Conservation (phyloP, 2,797 vertebrate species). For the Malurus splendens region DNA sequence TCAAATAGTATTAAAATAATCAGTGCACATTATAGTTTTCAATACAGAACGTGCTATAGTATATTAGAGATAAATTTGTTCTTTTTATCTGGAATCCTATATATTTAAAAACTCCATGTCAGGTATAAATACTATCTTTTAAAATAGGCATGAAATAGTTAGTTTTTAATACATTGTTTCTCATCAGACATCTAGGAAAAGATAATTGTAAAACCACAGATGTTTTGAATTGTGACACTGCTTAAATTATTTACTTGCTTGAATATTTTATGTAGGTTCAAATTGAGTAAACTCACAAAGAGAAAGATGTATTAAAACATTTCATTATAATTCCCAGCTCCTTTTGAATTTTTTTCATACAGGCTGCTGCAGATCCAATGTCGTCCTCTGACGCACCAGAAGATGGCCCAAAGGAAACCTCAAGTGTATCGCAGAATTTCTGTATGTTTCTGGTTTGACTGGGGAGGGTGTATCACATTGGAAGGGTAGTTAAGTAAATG, state of each 20-base stretch:
- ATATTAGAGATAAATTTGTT: neutral
- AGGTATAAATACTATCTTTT: neutral
- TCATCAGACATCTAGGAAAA: neutral
- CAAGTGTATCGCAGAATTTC: conserved; percentile 68
- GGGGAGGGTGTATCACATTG: neutral
- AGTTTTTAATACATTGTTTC: neutral
- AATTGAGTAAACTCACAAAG: neutral
- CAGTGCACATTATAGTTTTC: neutral
- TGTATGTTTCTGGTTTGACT: conserved; percentile 66
- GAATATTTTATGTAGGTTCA: neutral
- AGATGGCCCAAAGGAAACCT: conserved; percentile 58
- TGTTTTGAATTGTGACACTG: neutral
- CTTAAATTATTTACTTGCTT: conserved; percentile 9
- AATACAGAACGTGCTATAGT: neutral
- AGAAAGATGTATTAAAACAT: neutral
- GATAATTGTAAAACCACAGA: neutral
- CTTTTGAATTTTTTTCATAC: conserved; percentile 41
- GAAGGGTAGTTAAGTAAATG: neutral
- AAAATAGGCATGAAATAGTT: neutral
- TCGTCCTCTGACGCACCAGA: conserved; percentile 51
- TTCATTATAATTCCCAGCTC: conserved; percentile 12
- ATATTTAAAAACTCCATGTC: neutral
- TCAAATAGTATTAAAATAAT: neutral
- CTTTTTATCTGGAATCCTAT: neutral
- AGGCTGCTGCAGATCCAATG: conserved; percentile 58